These are phyloP conservation scores for Narcine bancroftii DNA, from an alignment of 2,113 vertebrate genomes.

Conservation along the genomic window DNA sequence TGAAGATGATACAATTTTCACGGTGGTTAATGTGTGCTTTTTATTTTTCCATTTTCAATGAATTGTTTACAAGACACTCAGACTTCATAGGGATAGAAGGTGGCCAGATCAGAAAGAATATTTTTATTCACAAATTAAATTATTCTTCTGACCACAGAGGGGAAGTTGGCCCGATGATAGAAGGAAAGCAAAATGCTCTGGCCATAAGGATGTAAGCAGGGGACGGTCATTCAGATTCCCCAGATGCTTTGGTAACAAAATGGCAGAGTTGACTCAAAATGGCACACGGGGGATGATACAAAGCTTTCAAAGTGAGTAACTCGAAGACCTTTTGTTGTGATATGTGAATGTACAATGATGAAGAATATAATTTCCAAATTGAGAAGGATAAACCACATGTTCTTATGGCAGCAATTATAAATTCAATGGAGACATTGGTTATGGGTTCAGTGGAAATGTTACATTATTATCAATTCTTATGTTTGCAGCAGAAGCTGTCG, in stretches of 20 bases:
- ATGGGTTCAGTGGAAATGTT: not conserved
- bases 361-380: not conserved
- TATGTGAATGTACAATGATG: not conserved
- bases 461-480: not conserved
- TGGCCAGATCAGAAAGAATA: not conserved
- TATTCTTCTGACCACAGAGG: not conserved
- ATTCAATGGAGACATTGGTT: not conserved
- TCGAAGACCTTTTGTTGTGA: not conserved
- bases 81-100: not conserved
- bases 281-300: not conserved
- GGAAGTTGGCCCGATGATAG: no score
- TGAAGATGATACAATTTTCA: not conserved
- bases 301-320: no score
- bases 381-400: not conserved
- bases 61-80: not conserved
- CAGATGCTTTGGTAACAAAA: not conserved
- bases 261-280: not conserved
- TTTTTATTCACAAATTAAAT: not conserved
- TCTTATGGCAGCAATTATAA: not conserved
- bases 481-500: not conserved
- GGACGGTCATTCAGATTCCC: no score
- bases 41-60: conserved; percentile 11
- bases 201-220: not conserved
- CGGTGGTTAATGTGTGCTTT: not conserved
- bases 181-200: not conserved